Evolutionary conservation across 2,888 invertebrate species (phyloP).

Genomic region (Erannis defoliaria): DNA sequence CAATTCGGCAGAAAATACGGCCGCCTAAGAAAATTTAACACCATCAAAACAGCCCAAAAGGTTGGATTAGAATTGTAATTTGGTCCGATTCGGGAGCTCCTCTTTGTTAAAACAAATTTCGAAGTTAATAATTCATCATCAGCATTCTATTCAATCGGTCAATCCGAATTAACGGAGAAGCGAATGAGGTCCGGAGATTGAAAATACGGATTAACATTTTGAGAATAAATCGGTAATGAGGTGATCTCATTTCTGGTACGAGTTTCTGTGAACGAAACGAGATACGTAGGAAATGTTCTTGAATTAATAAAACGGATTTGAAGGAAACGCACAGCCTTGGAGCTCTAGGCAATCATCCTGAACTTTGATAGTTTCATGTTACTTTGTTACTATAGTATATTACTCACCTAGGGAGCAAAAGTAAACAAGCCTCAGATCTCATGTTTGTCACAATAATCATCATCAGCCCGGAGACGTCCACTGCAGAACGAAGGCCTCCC

Average conservation of each 20-base stretch:
- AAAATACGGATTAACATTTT: conserved; percentile 32
- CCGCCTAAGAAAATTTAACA: conserved; percentile 20
- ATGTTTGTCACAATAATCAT: too few species aligned
- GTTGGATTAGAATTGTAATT: conserved; percentile 31
- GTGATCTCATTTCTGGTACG: conserved; percentile 20
- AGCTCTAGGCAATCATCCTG: neutral
- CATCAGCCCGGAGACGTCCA: too few species aligned
- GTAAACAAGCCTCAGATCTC: too few species aligned
- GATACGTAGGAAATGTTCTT: conserved; percentile 8
- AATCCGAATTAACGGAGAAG: conserved; percentile 34
- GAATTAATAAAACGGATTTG: neutral
- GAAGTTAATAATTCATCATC: conserved; percentile 52
- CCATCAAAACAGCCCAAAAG: conserved; percentile 24
- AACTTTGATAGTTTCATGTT: too few species aligned
- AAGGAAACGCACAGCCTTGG: neutral
- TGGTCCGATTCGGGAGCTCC: conserved; percentile 31
- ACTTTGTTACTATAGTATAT: too few species aligned
- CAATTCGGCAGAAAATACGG: conserved; percentile 6
- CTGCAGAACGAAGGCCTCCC: too few species aligned
- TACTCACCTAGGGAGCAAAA: too few species aligned
- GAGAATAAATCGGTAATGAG: conserved; percentile 31
- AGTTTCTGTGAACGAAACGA: neutral
- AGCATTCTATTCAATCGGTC: conserved; percentile 35
- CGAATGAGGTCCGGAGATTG: conserved; percentile 33
- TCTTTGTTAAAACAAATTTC: conserved; percentile 49